Percentiles rank a stretch among this genome's conserved stretches.
These are phyloP conservation scores for Parnassius smintheus DNA, from an alignment of 2,888 invertebrate genomes.

Conservation along the genomic window DNA sequence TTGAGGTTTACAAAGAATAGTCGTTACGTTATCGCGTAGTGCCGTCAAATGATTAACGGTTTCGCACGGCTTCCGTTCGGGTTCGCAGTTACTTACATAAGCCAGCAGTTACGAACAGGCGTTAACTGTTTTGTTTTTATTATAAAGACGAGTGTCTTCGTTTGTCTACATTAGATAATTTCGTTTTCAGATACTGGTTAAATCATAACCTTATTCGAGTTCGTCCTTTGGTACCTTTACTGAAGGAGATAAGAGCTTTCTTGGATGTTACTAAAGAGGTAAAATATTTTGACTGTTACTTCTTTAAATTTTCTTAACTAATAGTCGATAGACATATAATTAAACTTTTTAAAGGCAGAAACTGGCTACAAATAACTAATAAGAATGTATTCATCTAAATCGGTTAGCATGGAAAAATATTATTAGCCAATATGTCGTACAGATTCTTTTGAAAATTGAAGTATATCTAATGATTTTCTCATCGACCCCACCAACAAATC, in stretches of 20 bases:
- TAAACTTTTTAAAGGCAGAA: no score
- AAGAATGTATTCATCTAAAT: no score
- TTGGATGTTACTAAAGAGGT: conserved; percentile 85
- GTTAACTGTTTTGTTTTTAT: conserved; percentile 12
- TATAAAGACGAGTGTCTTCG: background rate
- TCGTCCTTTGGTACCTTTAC: conserved; percentile 83
- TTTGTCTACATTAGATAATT: background rate
- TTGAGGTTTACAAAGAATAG: conserved; percentile 1
- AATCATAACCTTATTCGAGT: conserved; percentile 87
- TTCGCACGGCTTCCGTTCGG: conserved; percentile 41
- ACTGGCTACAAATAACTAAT: no score
- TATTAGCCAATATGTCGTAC: no score
- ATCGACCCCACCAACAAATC: no score
- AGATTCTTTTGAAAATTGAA: no score
- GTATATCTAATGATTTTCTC: no score
- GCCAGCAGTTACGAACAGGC: conserved; percentile 5
- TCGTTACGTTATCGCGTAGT: conserved; percentile 24
- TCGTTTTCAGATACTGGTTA: conserved; percentile 83
- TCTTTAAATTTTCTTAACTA: no score
- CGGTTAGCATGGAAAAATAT: no score
- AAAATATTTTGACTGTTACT: conserved; percentile 9
- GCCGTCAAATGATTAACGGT: conserved; percentile 33
- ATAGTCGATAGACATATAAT: no score
- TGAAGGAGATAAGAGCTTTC: conserved; percentile 86
- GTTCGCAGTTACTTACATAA: conserved; percentile 35